Base-by-base conservation (phyloP, 1,140 invertebrate genomes). In the Brachystomella parvula region DNA sequence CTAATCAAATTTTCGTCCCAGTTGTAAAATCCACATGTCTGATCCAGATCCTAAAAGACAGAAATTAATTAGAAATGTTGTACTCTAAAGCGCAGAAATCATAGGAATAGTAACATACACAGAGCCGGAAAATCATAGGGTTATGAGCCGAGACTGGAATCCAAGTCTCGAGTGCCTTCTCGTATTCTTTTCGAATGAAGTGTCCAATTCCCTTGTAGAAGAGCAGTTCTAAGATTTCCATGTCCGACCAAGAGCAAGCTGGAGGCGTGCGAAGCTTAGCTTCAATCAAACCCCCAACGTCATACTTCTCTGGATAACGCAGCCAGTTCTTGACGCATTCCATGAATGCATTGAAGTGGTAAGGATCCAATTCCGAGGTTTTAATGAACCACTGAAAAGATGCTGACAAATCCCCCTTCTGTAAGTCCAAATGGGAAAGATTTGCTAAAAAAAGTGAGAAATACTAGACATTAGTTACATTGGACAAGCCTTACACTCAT, bases 311-410 rank as follows among this genome's bases (percentile, higher is more conserved):
- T 17, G 63, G 24, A 30, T 61, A 58, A 2, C 62, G 57, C 0
- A 70, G 35, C 3, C 47, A 24, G 30, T 60, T 70, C 47, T 67
- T 66, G 31, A 63, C 47, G 39, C 57, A 66, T 58, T 70, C 69
- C 61, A 70, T 61, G 35, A 61, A 17, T 3, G 64, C 69, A 47
- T 70, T 70, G 47, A 64, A 70, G 33, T 64, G 62, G 26, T 12
- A 35, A 17, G 65, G 62, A 53, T 70, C 63, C 32, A 67, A 57
- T 32, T 58, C 15, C 1, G 56, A 12, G 12, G 69, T 61, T 44
- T 47, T 61, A n/a, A 47, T 32, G 47, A 70, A 64, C 61, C 62
- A 70, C 53, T 64, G 44, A 17, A 67, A 70, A 17, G 69, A 70
- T n/a, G 33, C 29, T 9, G 39, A 32, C 6, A 64, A 35, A 44